Conservation (phyloP, 2,888 invertebrate genomes). For the Bruchidius siliquastri region DNA sequence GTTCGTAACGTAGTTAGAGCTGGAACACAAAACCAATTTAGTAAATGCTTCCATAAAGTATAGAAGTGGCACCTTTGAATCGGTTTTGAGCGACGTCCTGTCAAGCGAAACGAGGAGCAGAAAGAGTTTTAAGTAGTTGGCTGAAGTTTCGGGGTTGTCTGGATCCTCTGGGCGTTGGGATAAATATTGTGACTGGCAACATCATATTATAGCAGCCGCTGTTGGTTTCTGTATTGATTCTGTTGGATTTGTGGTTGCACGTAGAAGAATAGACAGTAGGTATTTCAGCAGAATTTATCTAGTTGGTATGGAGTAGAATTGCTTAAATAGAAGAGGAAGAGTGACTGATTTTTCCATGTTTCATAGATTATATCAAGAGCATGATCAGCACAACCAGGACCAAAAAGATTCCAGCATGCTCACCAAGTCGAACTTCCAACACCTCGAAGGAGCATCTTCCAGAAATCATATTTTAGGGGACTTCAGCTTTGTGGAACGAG, state of each 20-base stretch:
- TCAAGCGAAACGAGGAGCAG: conserved; percentile 47
- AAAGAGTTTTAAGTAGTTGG: conserved; percentile 50
- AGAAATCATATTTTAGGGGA: too few species aligned
- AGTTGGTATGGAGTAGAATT: too few species aligned
- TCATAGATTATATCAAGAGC: too few species aligned
- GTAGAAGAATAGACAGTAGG: too few species aligned
- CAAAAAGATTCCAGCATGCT: too few species aligned
- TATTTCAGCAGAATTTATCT: too few species aligned
- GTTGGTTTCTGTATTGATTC: conserved; percentile 3
- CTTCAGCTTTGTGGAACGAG: too few species aligned
- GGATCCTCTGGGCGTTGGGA: conserved; percentile 41
- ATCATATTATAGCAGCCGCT: conserved; percentile 32
- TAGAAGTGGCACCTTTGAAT: conserved; percentile 39
- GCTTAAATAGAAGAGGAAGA: too few species aligned
- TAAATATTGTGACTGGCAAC: conserved; percentile 44
- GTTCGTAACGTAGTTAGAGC: conserved; percentile 17
- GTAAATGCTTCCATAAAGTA: conserved; percentile 40
- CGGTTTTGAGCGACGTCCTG: conserved; percentile 48
- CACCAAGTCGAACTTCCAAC: too few species aligned
- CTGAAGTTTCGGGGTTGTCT: conserved; percentile 45
- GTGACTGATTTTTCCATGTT: too few species aligned
- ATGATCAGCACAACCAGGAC: too few species aligned
- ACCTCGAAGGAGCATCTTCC: too few species aligned
- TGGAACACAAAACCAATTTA: conserved; percentile 36
- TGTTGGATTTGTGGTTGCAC: background rate